Evolutionary conservation across 2,113 vertebrate species (phyloP), one percentile per base, ranked within the genome.

Genomic region (Corythornis cristatus): DNA sequence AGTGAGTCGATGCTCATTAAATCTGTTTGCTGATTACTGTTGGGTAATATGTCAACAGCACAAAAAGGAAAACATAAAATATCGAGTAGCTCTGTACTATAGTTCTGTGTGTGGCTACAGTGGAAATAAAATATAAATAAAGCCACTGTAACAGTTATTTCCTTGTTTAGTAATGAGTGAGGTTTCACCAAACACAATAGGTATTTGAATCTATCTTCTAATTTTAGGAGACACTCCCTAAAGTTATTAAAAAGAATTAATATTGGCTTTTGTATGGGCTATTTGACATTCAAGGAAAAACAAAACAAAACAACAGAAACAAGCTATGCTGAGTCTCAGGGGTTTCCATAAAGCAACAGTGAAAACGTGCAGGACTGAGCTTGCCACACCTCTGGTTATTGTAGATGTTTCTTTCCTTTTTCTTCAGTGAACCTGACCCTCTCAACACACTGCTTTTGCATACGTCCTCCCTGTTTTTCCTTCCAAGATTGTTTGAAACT

Each of bases 21-120:
- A 91, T 93, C 91, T 84, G 73, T 83, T 96, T 83, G 90, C 65
- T 96, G 83, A 92, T 95, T 90, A 88, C 96, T 66, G 12, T 57
- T 61, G 91, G 89, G 58, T 90, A 88, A 51, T 64, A 89, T 70
- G 78, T 76, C 90, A 95, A 94, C 75, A 90, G 88, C 70, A 45
- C 86, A 79, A 92, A 35, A 43, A 85, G 25, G 31, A 81, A 96
- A 96, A 87, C 26, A 46, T 28, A 82, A 91, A 85, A 92, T 56
- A 93, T n/a, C 2, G 35, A 70, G n/a, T 64, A 35, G 26, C 43
- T 89, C 51, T 53, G 29, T 62, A 58, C 26, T 26, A 29, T 7
- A 66, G 54, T 25, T 85, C 75, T 80, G 4, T 45, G 37, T 29
- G 60, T 80, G 93, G 46, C 90, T 92, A 68, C 29, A 73, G 76